Base-by-base conservation (phyloP, 1,140 invertebrate species). In the Brachionus rubens region DNA sequence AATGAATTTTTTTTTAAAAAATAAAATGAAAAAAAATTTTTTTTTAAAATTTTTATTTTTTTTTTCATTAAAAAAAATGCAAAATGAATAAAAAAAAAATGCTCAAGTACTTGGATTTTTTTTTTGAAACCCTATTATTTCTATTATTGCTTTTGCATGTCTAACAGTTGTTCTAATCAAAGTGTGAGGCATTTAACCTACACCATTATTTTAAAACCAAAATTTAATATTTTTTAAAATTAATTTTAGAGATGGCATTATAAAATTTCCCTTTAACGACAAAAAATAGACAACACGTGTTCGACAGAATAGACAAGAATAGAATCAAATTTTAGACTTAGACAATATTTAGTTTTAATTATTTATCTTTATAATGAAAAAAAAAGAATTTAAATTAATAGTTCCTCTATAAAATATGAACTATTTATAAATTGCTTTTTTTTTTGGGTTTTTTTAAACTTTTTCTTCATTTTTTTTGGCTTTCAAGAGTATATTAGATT, bases 211-310 rank as follows among this genome's bases (percentile, higher is more conserved):
- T n/a, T n/a, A n/a, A n/a, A n/a, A n/a, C n/a, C n/a, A n/a, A n/a
- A n/a, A n/a, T n/a, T n/a, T n/a, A n/a, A n/a, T n/a, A n/a, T 16
- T 50, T 62, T 62, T 62, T 62, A 33, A 33, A 56, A 56, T 36
- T 36, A n/a, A 21, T 50, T 16, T 62, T 62, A 62, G 56, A 62
- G 33, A 62, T 62, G 56, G 30, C 56, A 62, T 62, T 62, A 62
- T 62, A 62, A 36, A 36, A 62, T 56, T 24, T 26, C 28, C 16
- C 48, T 52, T 0, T 24, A 19, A 30, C 24, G 26, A 36, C 16
- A 28, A 62, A 62, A 56, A 26, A 26, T 36, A 28, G 36, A 62
- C 12, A 2, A 40, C n/a, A n/a, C n/a, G n/a, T n/a, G n/a, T n/a
- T n/a, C n/a, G n/a, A n/a, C n/a, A n/a, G n/a, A n/a, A n/a, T n/a